Base-by-base conservation (phyloP, 2,113 vertebrate genomes). In the Onychostruthus taczanowskii region DNA sequence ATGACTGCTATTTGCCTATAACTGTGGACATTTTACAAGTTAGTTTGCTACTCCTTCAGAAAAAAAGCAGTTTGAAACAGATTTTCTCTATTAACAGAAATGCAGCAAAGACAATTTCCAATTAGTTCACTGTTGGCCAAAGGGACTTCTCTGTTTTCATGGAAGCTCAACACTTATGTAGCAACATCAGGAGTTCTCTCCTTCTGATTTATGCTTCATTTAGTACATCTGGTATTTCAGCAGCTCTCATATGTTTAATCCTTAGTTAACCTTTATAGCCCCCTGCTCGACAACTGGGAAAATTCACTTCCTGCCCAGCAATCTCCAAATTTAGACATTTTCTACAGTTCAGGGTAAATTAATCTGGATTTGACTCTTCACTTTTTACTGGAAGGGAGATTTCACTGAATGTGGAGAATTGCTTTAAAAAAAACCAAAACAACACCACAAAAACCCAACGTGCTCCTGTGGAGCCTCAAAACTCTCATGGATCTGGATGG, bases 141-240 rank as follows among this genome's bases (percentile, higher is more conserved):
- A 84, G 47, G 16, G 74, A 78, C 17, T 53, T 84, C 16, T 73
- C n/a, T 70, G n/a, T 77, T 89, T 90, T 78, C 56, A 30, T 21
- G 61, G 69, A 91, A 84, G 69, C 11, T 49, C 80, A 90, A 35
- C 50, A 30, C 33, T 78, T 91, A 46, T 87, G 22, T 10, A 78
- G 74, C 26, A 78, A 53, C 61, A 67, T 5, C 0, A 0, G 46
- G 43, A 89, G 31, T 0, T 0, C 49, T 67, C 3, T 27, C 49
- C 47, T 66, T 76, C 82, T 95, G 70, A 35, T 55, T 88, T 82
- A 18, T 4, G 11, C 46, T 72, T 74, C 41, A 93, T 93, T 95
- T 77, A 76, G 49, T 50, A 10, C 52, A 50, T 72, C 81, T 95
- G 80, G 35, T 68, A 62, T 80, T 82, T 76, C 26, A 94, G 68